Evolutionary conservation across 1,140 invertebrate genomes (phyloP).

Genomic region (Zaprionus inermis): DNA sequence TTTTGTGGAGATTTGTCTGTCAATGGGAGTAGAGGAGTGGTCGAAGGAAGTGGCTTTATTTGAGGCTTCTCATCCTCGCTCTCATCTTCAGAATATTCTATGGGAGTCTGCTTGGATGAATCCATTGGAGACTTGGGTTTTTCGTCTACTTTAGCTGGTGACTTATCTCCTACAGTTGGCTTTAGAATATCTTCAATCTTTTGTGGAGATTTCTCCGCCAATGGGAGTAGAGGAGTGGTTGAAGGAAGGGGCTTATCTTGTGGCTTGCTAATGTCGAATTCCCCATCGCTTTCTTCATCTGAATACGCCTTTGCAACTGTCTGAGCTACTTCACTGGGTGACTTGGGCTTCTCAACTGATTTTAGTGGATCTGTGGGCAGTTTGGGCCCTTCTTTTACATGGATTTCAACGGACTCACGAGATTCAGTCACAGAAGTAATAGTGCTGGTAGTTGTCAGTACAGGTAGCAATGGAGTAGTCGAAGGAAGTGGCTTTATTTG

Average conservation of each 20-base stretch:
- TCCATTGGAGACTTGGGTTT: no score
- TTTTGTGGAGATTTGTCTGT: no score
- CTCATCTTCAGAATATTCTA: no score
- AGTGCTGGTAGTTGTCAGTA: background rate
- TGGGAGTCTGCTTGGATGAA: no score
- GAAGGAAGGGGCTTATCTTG: background rate
- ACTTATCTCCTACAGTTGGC: background rate
- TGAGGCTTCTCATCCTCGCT: no score
- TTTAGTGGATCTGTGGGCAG: background rate
- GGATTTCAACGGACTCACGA: background rate
- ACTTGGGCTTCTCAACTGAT: conserved; percentile 8
- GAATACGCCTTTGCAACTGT: conserved; percentile 1
- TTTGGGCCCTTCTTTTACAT: background rate
- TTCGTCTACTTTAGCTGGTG: background rate
- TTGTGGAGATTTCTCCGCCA: background rate
- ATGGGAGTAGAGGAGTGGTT: no score
- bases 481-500: background rate
- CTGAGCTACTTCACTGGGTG: background rate
- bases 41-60: background rate
- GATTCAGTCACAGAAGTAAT: background rate
- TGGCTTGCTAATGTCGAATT: background rate
- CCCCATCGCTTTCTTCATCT: background rate
- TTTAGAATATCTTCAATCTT: background rate
- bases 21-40: no score
- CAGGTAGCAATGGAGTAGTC: background rate